Evolutionary conservation across 2,888 invertebrate species (phyloP), one percentile per base, ranked within the genome.

Genomic region (Apotomis betuletana): DNA sequence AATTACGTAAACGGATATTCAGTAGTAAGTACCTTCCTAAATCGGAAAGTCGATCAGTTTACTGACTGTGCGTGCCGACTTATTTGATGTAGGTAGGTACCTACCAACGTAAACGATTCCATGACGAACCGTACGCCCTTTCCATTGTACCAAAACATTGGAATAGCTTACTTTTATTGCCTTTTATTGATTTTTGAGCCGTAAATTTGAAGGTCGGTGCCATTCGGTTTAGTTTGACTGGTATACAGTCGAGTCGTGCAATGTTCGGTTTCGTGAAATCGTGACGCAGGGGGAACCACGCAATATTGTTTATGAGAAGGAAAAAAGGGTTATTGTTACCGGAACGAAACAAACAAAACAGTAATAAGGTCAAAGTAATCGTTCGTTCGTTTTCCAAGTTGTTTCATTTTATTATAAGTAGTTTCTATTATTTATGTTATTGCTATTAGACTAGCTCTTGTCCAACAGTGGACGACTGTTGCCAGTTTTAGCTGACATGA

Each of bases 141-240:
- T 8, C 27, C 63, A 59, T 64, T n/a, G 41, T 49, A 68, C 44
- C 49, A 55, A 27, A 63, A 36, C n/a, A 62, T 62, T 38, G 38
- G 9, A 41, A 51, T 51, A n/a, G 51, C 59, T 3, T 36, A 55
- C 5, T 57, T 62, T 38, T 69, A 69, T 69, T 38, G 15, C 36
- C 44, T 27, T 67, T 52, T 69, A 69, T 69, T 57, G 62, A 69
- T 69, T 69, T 62, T 46, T 54, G 46, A 8, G 61, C 12, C 46
- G 55, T 51, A 51, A 44, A 57, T 57, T 38, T 38, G 61, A 51
- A 55, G 69, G 55, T 44, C 55, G n/a, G 6, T n/a, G 62, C n/a
- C 51, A n/a, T 51, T 27, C 46, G 36, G 27, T 62, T 62, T 51
- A 51, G 49, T 62, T 36, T 62, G 27, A 61, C 61, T 49, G 36